phyloP scores from a whole-genome alignment of 2,113 vertebrate species.

The Trogon surrucura region DNA sequence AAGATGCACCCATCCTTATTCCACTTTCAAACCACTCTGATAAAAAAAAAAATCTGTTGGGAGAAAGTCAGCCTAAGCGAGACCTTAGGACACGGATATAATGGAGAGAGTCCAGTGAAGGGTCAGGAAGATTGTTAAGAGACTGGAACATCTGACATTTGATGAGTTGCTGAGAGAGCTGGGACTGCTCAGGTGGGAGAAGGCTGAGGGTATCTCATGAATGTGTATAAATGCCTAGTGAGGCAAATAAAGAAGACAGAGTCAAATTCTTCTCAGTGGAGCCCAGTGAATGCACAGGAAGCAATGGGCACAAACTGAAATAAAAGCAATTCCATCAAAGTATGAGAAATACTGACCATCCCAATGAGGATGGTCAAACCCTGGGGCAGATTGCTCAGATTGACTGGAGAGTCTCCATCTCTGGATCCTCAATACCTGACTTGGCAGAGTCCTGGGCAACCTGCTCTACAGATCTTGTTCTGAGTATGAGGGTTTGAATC shows the following conservation, averaged over 20 bases:
- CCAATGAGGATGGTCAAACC: background rate
- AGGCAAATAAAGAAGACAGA: background rate
- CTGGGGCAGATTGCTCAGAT: background rate
- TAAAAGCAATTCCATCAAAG: background rate
- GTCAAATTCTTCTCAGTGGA: background rate
- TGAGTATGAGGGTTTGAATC: background rate
- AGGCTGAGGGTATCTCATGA: background rate
- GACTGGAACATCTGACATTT: background rate
- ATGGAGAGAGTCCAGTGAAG: background rate
- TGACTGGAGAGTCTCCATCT: background rate
- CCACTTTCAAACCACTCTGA: background rate
- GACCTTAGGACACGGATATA: background rate
- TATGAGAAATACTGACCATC: background rate
- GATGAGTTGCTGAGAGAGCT: background rate
- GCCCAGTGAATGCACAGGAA: background rate
- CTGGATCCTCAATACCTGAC: background rate
- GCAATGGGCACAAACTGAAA: background rate
- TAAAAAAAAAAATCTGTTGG: background rate
- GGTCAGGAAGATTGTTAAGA: background rate
- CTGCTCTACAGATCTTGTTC: background rate
- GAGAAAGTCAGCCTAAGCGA: background rate
- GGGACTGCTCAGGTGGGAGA: background rate
- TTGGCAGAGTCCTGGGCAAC: background rate
- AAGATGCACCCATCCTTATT: background rate
- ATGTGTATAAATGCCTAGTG: background rate